A percentile compares a stretch with the other conserved stretches of the same genome.
Evolutionary conservation across 1,140 invertebrate species (phyloP).

Genomic region (Drosophila yakuba): DNA sequence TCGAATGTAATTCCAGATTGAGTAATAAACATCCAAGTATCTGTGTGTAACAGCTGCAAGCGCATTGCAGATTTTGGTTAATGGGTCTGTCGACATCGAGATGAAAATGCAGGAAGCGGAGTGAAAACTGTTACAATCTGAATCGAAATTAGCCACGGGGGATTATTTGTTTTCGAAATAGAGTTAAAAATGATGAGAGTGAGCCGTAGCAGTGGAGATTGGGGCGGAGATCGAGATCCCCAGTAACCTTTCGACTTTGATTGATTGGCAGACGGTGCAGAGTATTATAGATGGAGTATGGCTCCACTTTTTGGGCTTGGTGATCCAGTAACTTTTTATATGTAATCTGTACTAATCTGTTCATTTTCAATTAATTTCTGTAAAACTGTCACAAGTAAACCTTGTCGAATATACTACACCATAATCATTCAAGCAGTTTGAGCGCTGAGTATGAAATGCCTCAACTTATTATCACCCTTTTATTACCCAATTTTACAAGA

Average conservation of each 20-base stretch:
- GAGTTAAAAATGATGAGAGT: constrained; percentile 32
- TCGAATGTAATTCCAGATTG: constrained; percentile 68
- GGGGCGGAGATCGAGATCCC: constrained; percentile 1
- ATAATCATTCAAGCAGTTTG: background rate
- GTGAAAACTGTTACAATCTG: constrained; percentile 64
- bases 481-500: constrained; percentile 13
- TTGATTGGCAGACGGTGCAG: constrained; percentile 2
- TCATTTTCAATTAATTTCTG: too few relatives aligned
- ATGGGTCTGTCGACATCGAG: constrained; percentile 61
- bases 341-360: too few relatives aligned
- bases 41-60: constrained; percentile 57
- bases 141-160: constrained; percentile 56
- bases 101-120: constrained; percentile 67
- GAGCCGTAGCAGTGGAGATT: background rate
- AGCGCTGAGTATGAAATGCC: background rate
- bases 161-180: constrained; percentile 45
- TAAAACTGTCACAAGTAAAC: background rate
- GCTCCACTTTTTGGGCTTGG: background rate
- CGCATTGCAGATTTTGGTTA: constrained; percentile 73
- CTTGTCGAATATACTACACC: background rate
- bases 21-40: constrained; percentile 74
- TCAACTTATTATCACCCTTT: background rate
- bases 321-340: too few relatives aligned
- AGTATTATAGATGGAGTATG: background rate
- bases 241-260: constrained; percentile 14